A percentile compares a stretch with the other conserved stretches of the same genome.
phyloP scores from a whole-genome alignment of 2,113 vertebrate genomes.

The Saimiri boliviensis region DNA sequence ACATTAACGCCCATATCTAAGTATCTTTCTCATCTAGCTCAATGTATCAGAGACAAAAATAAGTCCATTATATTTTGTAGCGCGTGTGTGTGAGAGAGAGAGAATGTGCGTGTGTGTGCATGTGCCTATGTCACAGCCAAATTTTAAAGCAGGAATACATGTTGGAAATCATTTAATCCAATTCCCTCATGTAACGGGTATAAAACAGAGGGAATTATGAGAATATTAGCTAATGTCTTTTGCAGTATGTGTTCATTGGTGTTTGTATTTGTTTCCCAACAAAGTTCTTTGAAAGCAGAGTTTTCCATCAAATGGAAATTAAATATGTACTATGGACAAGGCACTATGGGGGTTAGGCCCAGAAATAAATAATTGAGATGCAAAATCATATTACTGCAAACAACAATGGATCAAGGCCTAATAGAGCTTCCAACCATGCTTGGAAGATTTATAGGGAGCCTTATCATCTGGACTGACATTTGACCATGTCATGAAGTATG shows the following conservation, averaged over 20 bases:
- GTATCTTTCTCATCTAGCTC: not conserved
- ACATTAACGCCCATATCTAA: not conserved
- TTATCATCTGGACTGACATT: not conserved
- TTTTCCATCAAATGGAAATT: not conserved
- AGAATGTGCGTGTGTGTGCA: not conserved
- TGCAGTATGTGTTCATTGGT: not conserved
- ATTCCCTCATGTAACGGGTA: not conserved
- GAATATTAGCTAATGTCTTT: not conserved
- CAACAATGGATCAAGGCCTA: not conserved
- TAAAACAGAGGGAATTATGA: not conserved
- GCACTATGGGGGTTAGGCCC: not conserved
- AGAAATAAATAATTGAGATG: constrained; percentile 25
- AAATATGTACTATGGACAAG: not conserved
- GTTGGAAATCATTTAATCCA: constrained; percentile 30
- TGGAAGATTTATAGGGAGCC: not conserved
- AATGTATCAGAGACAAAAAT: constrained; percentile 19
- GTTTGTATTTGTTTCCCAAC: not conserved
- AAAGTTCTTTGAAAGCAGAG: constrained; percentile 5
- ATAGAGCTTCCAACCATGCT: not conserved
- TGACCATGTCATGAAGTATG: not conserved
- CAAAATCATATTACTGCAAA: not conserved
- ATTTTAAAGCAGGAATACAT: constrained; percentile 19
- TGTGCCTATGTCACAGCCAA: not conserved
- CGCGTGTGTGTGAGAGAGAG: not conserved
- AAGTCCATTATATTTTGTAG: constrained; percentile 22